Percentiles rank a stretch among this genome's conserved stretches.
phyloP scores from a whole-genome alignment of 2,797 vertebrate species.

The Poeciliopsis presidionis region DNA sequence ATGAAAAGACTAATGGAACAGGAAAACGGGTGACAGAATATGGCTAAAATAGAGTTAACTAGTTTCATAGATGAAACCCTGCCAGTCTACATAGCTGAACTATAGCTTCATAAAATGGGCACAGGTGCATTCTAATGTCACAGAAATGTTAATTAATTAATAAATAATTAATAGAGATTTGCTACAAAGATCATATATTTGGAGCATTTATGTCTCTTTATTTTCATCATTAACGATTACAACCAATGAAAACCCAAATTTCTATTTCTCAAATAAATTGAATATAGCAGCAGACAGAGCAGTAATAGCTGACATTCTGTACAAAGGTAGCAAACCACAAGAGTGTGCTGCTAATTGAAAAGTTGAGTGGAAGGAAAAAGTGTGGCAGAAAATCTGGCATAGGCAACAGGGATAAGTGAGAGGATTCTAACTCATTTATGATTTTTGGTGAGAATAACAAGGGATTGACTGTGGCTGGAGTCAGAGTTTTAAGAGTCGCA shows the following conservation, averaged over 20 bases:
- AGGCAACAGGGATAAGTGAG: too few species aligned
- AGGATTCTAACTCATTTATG: background rate
- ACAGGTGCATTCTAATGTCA: background rate
- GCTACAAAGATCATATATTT: background rate
- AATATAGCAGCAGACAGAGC: background rate
- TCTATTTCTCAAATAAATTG: background rate
- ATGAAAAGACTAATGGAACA: slow-evolving; percentile 46
- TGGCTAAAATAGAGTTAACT: slow-evolving; percentile 43
- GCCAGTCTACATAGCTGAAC: slow-evolving; percentile 29
- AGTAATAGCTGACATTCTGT: background rate
- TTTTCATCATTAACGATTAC: background rate
- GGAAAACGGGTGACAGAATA: slow-evolving; percentile 38
- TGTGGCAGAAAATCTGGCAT: background rate
- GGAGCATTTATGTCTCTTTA: background rate
- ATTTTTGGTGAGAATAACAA: background rate
- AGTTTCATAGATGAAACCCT: slow-evolving; percentile 39
- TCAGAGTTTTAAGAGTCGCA: background rate
- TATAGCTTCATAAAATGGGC: slow-evolving; percentile 38
- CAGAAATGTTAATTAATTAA: background rate
- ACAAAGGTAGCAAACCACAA: background rate
- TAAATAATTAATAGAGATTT: background rate
- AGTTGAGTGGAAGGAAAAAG: background rate
- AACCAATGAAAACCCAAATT: background rate
- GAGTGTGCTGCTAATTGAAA: background rate
- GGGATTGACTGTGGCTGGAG: background rate